phyloP scores from a whole-genome alignment of 2,113 vertebrate species.

The Charina bottae region DNA sequence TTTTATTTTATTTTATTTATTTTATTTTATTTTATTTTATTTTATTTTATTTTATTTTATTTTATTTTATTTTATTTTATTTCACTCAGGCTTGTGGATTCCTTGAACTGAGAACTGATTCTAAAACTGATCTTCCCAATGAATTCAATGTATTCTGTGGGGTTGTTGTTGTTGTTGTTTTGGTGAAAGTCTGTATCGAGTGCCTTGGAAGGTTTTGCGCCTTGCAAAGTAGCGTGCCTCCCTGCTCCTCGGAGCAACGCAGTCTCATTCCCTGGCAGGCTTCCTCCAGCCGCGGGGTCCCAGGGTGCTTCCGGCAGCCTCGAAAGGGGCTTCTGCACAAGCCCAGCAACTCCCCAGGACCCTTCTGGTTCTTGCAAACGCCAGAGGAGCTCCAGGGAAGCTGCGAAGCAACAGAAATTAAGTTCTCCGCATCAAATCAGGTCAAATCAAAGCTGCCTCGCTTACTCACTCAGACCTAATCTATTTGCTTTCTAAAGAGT shows the following conservation, averaged over 20 bases:
- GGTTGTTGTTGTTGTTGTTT: not conserved
- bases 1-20: too few species aligned
- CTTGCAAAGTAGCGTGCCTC: not conserved
- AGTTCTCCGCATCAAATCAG: not conserved
- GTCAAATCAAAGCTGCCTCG: not conserved
- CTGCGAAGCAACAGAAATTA: not conserved
- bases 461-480: not conserved
- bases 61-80: not conserved
- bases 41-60: too few species aligned
- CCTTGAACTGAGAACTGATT: not conserved
- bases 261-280: not conserved
- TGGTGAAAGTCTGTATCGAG: not conserved
- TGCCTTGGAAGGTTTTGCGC: not conserved
- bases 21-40: too few species aligned
- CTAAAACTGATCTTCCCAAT: not conserved
- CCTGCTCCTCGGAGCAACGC: not conserved
- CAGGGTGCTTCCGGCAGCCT: not conserved
- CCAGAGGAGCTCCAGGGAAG: not conserved
- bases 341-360: not conserved
- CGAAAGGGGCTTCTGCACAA: not conserved
- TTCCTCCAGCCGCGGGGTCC: not conserved
- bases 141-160: not conserved
- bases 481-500: not conserved
- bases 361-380: not conserved
- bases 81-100: not conserved